Percentiles rank a stretch among this genome's conserved stretches.
These are phyloP conservation scores for Heteromyza rotundicornis DNA, from an alignment of 2,888 invertebrate genomes.

Conservation along the genomic window DNA sequence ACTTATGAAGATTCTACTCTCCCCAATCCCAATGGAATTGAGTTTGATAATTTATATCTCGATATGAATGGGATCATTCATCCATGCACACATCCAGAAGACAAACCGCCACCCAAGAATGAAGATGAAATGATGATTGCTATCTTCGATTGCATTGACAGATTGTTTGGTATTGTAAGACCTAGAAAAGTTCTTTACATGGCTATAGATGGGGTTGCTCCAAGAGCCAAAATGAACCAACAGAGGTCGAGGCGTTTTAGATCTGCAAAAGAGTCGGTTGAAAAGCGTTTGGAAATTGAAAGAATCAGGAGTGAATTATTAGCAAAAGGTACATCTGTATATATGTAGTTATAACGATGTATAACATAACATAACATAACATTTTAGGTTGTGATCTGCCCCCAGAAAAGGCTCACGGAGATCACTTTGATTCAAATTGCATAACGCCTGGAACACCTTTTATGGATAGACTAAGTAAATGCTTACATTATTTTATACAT, in stretches of 20 bases:
- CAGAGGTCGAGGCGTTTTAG: constrained; percentile 96
- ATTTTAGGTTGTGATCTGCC: constrained; percentile 72
- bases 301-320: constrained; percentile 77
- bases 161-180: constrained; percentile 89
- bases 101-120: constrained; percentile 95
- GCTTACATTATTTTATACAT: constrained; percentile 68
- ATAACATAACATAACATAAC: too few relatives aligned
- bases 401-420: constrained; percentile 86
- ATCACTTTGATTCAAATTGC: constrained; percentile 98
- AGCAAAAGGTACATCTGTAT: constrained; percentile 64
- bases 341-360: too few relatives aligned
- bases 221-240: constrained; percentile 99
- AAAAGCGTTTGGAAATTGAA: constrained; percentile 86
- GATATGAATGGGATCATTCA: constrained; percentile 99
- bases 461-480: constrained; percentile 87
- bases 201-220: constrained; percentile 99
- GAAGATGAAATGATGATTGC: constrained; percentile 99
- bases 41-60: constrained; percentile 97
- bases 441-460: constrained; percentile 99
- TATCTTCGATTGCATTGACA: constrained; percentile 98
- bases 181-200: constrained; percentile 94
- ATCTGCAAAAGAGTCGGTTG: constrained; percentile 91
- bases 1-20: constrained; percentile 81
- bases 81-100: constrained; percentile 99
- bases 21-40: constrained; percentile 94